Percentiles rank a stretch among this genome's conserved stretches.
Evolutionary conservation across 1,140 invertebrate species (phyloP).

Genomic region (Saccostrea echinata): DNA sequence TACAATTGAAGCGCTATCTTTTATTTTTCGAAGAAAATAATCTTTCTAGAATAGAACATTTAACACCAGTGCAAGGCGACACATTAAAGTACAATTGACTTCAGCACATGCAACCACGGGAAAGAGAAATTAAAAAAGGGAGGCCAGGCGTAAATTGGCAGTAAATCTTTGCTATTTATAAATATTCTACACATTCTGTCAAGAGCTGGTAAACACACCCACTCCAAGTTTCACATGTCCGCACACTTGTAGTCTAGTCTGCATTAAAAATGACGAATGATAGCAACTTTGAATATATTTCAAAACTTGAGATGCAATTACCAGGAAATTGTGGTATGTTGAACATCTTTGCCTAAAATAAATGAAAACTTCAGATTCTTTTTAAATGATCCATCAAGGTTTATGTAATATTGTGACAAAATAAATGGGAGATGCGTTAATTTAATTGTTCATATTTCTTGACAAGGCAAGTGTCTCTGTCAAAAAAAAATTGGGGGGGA

Average conservation of each 20-base stretch:
- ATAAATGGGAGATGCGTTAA: not conserved
- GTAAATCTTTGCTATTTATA: not conserved
- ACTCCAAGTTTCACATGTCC: not conserved
- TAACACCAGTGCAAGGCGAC: not conserved
- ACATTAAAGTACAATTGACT: not conserved
- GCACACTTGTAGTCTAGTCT: not conserved
- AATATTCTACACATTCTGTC: not conserved
- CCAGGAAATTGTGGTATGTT: conserved; percentile 17
- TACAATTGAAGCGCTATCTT: not conserved
- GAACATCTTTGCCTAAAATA: conserved; percentile 7
- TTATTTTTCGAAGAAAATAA: not conserved
- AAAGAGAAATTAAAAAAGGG: not conserved
- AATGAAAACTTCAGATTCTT: conserved; percentile 23
- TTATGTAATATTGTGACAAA: conserved; percentile 12
- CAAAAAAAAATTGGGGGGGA: not conserved
- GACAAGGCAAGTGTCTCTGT: not conserved
- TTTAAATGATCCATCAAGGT: conserved; percentile 5
- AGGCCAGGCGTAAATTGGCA: not conserved
- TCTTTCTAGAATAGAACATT: not conserved
- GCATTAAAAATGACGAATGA: conserved; percentile 20
- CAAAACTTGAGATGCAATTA: conserved; percentile 21
- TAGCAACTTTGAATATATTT: not conserved
- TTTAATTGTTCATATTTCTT: conserved; percentile 18
- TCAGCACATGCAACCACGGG: not conserved
- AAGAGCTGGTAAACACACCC: not conserved